Percentiles rank a stretch among this genome's conserved stretches.
Evolutionary conservation across 1,140 invertebrate species (phyloP).

Genomic region (Phthorimaea operculella): DNA sequence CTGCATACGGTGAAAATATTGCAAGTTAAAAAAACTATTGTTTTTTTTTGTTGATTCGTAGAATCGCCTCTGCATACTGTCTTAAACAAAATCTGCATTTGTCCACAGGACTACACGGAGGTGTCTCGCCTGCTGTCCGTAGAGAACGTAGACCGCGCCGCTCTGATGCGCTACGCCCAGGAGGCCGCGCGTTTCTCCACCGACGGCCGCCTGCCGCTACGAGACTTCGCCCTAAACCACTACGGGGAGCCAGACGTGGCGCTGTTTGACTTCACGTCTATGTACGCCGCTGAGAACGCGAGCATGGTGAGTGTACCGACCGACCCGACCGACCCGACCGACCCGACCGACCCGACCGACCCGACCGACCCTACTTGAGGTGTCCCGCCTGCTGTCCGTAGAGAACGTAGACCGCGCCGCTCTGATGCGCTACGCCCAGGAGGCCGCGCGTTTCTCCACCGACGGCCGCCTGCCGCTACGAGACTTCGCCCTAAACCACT

Average conservation of each 20-base stretch:
- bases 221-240: conserved; percentile 98
- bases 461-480: conserved; percentile 88
- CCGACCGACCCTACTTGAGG: conserved; percentile 93
- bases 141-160: conserved; percentile 92
- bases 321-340: neutral
- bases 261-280: conserved; percentile 99
- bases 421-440: conserved; percentile 89
- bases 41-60: too few species aligned
- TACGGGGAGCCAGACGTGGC: conserved; percentile 97
- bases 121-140: conserved; percentile 86
- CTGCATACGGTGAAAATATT: too few species aligned
- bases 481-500: conserved; percentile 98
- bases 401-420: conserved; percentile 93
- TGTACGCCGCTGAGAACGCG: conserved; percentile 97
- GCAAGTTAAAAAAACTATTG: too few species aligned
- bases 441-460: conserved; percentile 97
- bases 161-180: conserved; percentile 90
- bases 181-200: conserved; percentile 98
- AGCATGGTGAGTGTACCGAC: conserved; percentile 38
- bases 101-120: conserved; percentile 84
- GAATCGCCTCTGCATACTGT: too few species aligned
- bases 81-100: too few species aligned
- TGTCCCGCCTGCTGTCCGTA: conserved; percentile 83
- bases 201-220: conserved; percentile 85
- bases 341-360: too few species aligned